Evolutionary conservation across 1,140 invertebrate genomes (phyloP).

Genomic region (Pseudomyrmex cubaensis): DNA sequence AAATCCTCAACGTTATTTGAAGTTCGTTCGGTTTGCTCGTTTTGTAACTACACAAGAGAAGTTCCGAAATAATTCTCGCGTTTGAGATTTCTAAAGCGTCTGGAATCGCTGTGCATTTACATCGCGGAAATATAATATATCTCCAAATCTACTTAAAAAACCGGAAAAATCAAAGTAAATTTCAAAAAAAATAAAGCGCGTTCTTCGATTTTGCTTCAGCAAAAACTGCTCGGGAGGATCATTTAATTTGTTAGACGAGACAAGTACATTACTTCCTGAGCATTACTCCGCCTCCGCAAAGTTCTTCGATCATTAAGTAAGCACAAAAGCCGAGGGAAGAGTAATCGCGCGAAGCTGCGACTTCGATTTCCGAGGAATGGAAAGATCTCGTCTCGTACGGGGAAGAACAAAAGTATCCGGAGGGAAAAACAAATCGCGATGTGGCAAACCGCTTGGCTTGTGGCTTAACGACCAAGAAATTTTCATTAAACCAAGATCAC

Average conservation of each 20-base stretch:
- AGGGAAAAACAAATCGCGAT: constrained; percentile 9
- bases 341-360: constrained; percentile 36
- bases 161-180: constrained; percentile 3
- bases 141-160: constrained; percentile 8
- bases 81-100: not conserved
- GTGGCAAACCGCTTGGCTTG: not conserved
- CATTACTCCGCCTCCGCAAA: constrained; percentile 21
- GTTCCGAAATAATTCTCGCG: not conserved
- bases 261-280: constrained; percentile 55
- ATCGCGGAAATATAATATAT: not conserved
- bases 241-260: constrained; percentile 47
- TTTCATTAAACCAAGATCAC: constrained; percentile 4
- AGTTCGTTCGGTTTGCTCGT: not conserved
- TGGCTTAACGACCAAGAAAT: constrained; percentile 24
- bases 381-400: not conserved
- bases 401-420: not conserved
- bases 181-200: not conserved
- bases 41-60: not conserved
- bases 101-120: not conserved
- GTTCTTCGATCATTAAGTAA: constrained; percentile 63
- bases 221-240: constrained; percentile 43
- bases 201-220: not conserved
- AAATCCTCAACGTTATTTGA: not conserved
- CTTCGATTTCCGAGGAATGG: constrained; percentile 28
- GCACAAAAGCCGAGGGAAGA: constrained; percentile 54